Conservation (phyloP, 2,113 vertebrate genomes). For the Notarius quadriscutis region DNA sequence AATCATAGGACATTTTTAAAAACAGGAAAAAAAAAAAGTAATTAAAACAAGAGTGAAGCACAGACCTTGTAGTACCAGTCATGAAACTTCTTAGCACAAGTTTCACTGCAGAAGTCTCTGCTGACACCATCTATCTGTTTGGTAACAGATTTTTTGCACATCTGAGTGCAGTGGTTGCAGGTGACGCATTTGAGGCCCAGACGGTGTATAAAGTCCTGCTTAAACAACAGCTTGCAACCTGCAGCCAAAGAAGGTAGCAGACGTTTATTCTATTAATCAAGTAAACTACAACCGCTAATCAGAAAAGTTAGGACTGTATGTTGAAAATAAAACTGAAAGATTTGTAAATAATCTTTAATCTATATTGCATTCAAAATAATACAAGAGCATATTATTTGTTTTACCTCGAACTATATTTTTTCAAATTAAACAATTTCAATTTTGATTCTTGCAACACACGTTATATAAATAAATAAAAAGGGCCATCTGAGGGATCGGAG, state of each 20-base stretch:
- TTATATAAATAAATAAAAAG: no score
- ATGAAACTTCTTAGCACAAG: constrained; percentile 91
- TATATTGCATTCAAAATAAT: no score
- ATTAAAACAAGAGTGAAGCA: neutral
- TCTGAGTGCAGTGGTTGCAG: constrained; percentile 96
- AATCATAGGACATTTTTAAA: constrained; percentile 37
- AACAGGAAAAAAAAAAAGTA: neutral
- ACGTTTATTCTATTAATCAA: neutral
- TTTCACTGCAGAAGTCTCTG: constrained; percentile 94
- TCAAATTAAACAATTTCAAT: no score
- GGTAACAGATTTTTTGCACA: constrained; percentile 90
- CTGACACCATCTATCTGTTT: constrained; percentile 87
- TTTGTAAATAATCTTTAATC: no score
- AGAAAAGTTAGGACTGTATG: no score
- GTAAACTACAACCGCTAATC: neutral
- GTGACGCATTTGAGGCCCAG: constrained; percentile 96
- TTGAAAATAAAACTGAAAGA: no score
- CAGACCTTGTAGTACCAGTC: constrained; percentile 98
- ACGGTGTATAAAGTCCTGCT: constrained; percentile 94
- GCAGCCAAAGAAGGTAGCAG: constrained; percentile 18
- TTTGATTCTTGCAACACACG: no score
- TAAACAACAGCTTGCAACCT: constrained; percentile 97
- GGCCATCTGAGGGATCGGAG: no score
- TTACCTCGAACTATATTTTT: no score
- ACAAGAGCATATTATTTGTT: no score